Percentiles rank a stretch among this genome's conserved stretches.
phyloP scores from a whole-genome alignment of 2,888 invertebrate species.

The Ditula angustiorana region DNA sequence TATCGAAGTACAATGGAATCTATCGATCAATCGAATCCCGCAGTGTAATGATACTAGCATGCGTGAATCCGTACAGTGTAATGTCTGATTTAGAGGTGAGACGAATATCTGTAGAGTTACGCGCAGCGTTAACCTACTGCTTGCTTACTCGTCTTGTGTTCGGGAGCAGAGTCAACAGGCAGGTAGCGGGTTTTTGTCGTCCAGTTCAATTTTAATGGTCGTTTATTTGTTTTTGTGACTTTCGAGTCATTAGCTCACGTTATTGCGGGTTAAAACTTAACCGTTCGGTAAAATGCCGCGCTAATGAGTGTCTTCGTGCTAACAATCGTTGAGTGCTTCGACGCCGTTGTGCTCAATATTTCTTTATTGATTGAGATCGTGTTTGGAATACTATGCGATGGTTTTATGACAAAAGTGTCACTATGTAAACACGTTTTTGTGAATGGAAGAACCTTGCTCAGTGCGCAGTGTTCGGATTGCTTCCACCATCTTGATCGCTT shows the following conservation, averaged over 20 bases:
- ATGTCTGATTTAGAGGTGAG: too few relatives aligned
- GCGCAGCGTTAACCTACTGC: not conserved
- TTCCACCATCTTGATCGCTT: too few relatives aligned
- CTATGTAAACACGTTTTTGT: not conserved
- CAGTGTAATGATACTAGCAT: too few relatives aligned
- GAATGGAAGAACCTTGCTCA: too few relatives aligned
- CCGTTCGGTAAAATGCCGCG: not conserved
- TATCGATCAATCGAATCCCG: too few relatives aligned
- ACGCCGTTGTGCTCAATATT: not conserved
- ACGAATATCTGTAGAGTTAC: not conserved
- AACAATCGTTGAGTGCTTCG: not conserved
- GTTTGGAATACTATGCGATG: not conserved
- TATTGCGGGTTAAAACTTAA: conserved; percentile 27
- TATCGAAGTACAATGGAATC: too few relatives aligned
- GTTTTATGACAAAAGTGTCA: not conserved
- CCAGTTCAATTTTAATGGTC: conserved; percentile 41
- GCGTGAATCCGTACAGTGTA: too few relatives aligned
- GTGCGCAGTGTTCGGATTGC: not conserved
- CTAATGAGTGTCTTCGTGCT: conserved; percentile 25
- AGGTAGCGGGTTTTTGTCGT: conserved; percentile 41
- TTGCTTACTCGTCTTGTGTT: not conserved
- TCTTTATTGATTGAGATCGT: not conserved
- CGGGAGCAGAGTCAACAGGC: conserved; percentile 36
- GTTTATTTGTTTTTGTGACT: conserved; percentile 40
- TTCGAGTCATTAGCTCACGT: conserved; percentile 37